These are phyloP conservation scores for Scortum barcoo DNA, from an alignment of 2,113 vertebrate genomes.

Conservation along the genomic window DNA sequence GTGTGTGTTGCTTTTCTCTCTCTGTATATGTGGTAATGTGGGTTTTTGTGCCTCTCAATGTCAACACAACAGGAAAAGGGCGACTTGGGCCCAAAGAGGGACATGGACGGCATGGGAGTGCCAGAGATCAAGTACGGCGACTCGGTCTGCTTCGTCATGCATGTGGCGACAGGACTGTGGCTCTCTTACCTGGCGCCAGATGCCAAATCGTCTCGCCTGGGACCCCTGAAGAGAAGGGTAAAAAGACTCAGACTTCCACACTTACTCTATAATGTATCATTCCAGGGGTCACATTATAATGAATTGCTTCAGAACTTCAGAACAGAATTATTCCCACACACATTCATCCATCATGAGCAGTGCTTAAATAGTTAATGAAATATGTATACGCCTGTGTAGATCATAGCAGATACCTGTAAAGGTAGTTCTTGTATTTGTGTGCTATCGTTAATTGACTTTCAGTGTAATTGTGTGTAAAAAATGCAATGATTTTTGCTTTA, in stretches of 20 bases:
- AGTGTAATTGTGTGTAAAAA: background rate
- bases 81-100: conserved; percentile 90
- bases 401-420: background rate
- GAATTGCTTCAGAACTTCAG: background rate
- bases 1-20: background rate
- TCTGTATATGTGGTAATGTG: conserved; percentile 8
- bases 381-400: background rate
- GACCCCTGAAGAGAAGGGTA: conserved; percentile 95
- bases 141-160: conserved; percentile 94
- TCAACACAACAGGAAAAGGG: conserved; percentile 89
- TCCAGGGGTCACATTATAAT: background rate
- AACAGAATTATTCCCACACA: too few relatives aligned
- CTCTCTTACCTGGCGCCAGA: conserved; percentile 95
- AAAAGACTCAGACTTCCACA: conserved; percentile 27
- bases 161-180: conserved; percentile 92
- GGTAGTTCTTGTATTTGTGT: background rate
- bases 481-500: too few relatives aligned
- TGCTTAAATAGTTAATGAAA: background rate
- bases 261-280: background rate
- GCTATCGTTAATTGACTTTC: background rate
- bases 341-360: too few relatives aligned
- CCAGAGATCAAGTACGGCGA: conserved; percentile 98
- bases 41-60: conserved; percentile 10
- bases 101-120: conserved; percentile 95
- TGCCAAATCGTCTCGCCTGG: conserved; percentile 94